These are phyloP conservation scores for Psix sp. DNA, from an alignment of 1,140 invertebrate genomes.

Conservation along the genomic window DNA sequence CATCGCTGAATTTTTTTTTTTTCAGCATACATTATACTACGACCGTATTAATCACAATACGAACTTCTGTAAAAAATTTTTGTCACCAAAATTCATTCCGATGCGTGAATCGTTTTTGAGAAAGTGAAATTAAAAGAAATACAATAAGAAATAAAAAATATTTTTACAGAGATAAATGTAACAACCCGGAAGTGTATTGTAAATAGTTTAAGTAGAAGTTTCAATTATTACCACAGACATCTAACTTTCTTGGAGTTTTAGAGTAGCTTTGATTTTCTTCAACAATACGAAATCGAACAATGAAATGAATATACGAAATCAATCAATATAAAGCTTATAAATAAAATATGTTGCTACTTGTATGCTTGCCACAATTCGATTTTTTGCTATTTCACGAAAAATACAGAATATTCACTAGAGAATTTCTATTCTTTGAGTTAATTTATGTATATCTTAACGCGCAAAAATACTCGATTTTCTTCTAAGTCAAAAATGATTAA, in stretches of 20 bases:
- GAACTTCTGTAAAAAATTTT: too few relatives aligned
- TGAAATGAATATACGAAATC: conserved; percentile 19
- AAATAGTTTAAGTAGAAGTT: conserved; percentile 6
- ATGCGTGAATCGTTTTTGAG: too few relatives aligned
- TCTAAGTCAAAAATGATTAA: too few relatives aligned
- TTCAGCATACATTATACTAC: too few relatives aligned
- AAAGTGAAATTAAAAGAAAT: too few relatives aligned
- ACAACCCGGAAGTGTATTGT: too few relatives aligned
- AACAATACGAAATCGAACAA: conserved; percentile 31
- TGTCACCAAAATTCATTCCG: too few relatives aligned
- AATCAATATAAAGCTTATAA: conserved; percentile 56
- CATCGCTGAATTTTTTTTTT: too few relatives aligned
- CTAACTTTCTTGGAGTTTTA: conserved; percentile 3
- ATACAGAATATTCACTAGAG: conserved; percentile 17
- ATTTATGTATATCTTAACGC: conserved; percentile 5
- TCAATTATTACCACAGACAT: conserved; percentile 14
- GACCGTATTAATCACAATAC: too few relatives aligned
- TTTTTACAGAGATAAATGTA: too few relatives aligned
- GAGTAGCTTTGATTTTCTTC: conserved; percentile 23
- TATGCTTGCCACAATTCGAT: conserved; percentile 36
- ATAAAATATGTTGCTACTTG: conserved; percentile 46
- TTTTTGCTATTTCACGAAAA: conserved; percentile 23
- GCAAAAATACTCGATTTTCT: too few relatives aligned
- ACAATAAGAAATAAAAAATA: too few relatives aligned
- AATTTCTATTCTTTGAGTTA: conserved; percentile 35